Base-by-base conservation (phyloP, 2,797 vertebrate genomes). In the Ataeniobius toweri region DNA sequence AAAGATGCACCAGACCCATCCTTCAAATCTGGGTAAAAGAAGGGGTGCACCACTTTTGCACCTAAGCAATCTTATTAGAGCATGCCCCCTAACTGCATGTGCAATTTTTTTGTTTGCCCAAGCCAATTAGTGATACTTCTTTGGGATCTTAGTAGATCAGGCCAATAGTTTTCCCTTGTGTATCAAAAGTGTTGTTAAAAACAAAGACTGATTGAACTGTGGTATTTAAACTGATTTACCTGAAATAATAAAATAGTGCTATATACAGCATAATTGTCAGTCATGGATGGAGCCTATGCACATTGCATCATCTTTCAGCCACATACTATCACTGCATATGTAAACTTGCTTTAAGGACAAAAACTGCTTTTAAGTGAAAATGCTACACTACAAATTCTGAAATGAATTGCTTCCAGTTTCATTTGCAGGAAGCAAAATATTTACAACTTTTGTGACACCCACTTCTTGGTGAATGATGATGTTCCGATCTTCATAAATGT, bases 331-430 rank as follows among this genome's bases (percentile, higher is more conserved):
- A 13, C 18, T 26, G 12, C n/a, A 24, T 69, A 59, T 67, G 51
- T 59, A 56, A 31, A 39, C 8, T 59, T 55, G 48, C 67, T 44
- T 46, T 0, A 41, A 75, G 80, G 56, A 58, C 26, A 67, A 56
- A 46, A 39, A 41, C 0, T 8, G 36, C 22, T 39, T 73, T 50
- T 78, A 69, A 80, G 36, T 78, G 65, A 79, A 71, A 73, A 84
- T 28, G 31, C 7, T 68, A 71, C 55, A 73, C 58, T 65, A 74
- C n/a, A 74, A 31, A 20, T 63, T 50, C 31, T 13, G 36, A 26
- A 53, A 74, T n/a, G 26, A 51, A 61, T 48, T 61, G 55, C 59
- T 48, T 68, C 63, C 16, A 56, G 36, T 68, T 78, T 70, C 58
- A 28, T 75, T 51, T 68, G 58, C 36, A 53, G 41, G 41, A 78